Conservation (phyloP, 2,113 vertebrate genomes). For the Pseudopipra pipra region DNA sequence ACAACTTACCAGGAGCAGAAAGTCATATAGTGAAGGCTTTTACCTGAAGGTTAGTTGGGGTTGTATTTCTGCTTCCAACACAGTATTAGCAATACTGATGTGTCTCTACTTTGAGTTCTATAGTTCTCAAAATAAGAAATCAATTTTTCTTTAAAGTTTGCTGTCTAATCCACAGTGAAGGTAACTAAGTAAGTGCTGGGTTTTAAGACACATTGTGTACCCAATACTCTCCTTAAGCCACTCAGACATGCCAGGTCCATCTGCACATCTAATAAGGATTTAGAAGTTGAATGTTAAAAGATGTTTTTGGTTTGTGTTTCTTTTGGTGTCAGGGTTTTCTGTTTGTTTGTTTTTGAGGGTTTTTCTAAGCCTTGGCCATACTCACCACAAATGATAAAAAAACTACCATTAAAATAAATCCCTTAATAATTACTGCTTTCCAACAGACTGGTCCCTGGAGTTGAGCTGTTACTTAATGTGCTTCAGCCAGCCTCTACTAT, state of each 20-base stretch:
- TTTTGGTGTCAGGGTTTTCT: background rate
- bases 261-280: background rate
- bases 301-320: background rate
- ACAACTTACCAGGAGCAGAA: background rate
- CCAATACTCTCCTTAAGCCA: background rate
- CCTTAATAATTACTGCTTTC: constrained; percentile 66
- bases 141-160: background rate
- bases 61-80: background rate
- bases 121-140: background rate
- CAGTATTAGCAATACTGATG: background rate
- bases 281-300: background rate
- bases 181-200: background rate
- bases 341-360: background rate
- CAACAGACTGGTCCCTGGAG: constrained; percentile 48
- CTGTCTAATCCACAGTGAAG: background rate
- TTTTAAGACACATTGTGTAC: background rate
- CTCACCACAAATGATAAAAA: constrained; percentile 52
- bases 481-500: constrained; percentile 64
- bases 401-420: constrained; percentile 61
- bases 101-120: background rate
- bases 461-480: constrained; percentile 71
- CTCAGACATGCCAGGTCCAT: background rate
- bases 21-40: background rate
- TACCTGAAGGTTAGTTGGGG: background rate
- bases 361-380: background rate